Base-by-base conservation (phyloP, 2,797 vertebrate genomes). In the Botia almorhae region DNA sequence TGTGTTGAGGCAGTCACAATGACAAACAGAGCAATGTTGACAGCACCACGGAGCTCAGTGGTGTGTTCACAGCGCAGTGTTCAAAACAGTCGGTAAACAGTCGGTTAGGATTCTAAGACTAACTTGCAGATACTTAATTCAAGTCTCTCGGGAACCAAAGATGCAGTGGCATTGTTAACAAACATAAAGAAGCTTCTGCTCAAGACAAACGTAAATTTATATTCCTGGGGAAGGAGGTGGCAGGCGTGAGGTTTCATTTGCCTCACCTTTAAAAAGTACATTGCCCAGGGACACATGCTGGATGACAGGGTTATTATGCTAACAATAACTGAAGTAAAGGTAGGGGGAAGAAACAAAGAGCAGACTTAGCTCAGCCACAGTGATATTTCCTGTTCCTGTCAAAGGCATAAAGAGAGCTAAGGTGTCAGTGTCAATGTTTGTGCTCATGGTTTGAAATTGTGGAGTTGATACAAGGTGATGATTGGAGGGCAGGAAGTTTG, bases 321-420 rank as follows among this genome's bases (percentile, higher is more conserved):
- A 81, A 87, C 83, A 84, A 89, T 83, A 87, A 81, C 72, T 72
- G 65, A 48, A 74, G 67, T 73, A 69, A 56, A 68, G 84, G 85
- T 46, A 55, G 58, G 58, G 65, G 69, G 55, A 17, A 50, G 39
- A 65, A 51, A 86, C 78, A 85, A 77, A 85, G 58, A 56, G 8
- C 50, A 77, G 11, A 73, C 61, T 86, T 82, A 84, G 69, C 82
- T 72, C 33, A 73, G 79, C 39, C 26, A 75, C 74, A 64, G 64
- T 6, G 29, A 78, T 71, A 80, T 76, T 84, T 89, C 84, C 81
- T 86, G 81, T 78, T 80, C 64, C 78, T 76, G 83, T 81, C 78
- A 82, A 78, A 76, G 53, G 60, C 82, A 80, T 75, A 84, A 80
- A 81, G 70, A 80, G 53, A 65, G 51, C 72, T 74, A 21, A 69